phyloP scores from a whole-genome alignment of 1,140 invertebrate genomes.

The Batillaria attramentaria region DNA sequence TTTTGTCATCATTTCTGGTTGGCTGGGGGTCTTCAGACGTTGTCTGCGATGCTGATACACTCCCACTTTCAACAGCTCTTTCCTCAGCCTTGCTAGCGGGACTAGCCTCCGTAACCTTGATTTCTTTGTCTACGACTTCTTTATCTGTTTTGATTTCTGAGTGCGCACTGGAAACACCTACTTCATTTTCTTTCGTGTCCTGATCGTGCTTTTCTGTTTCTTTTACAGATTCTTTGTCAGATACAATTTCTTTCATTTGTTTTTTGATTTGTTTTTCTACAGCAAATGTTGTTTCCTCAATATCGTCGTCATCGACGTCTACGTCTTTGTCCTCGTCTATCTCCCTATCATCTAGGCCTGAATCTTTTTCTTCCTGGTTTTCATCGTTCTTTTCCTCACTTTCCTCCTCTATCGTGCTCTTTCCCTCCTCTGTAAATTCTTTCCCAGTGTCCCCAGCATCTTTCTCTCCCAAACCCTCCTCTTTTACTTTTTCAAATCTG shows the following conservation, averaged over 20 bases:
- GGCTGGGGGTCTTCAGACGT: not conserved
- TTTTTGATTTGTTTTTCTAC: no score
- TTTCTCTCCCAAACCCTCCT: constrained; percentile 9
- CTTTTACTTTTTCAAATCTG: constrained; percentile 13
- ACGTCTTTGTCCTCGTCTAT: not conserved
- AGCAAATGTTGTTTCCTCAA: constrained; percentile 15
- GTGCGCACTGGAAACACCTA: no score
- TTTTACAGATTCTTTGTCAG: no score
- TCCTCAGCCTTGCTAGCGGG: not conserved
- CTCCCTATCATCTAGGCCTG: not conserved
- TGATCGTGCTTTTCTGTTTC: not conserved
- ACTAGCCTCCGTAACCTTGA: not conserved
- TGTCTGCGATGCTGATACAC: no score
- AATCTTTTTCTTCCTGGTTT: not conserved
- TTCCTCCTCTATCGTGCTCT: not conserved
- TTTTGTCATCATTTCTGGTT: not conserved
- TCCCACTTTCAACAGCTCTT: not conserved
- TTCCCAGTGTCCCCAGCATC: not conserved
- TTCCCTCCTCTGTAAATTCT: not conserved
- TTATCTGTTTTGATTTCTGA: not conserved
- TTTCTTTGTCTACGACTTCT: not conserved
- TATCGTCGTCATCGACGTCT: constrained; percentile 10
- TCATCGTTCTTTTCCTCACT: not conserved
- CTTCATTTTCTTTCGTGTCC: not conserved
- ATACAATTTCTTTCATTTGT: no score